Evolutionary conservation across 2,888 invertebrate genomes (phyloP).

Genomic region (Drosophila demipolita): DNA sequence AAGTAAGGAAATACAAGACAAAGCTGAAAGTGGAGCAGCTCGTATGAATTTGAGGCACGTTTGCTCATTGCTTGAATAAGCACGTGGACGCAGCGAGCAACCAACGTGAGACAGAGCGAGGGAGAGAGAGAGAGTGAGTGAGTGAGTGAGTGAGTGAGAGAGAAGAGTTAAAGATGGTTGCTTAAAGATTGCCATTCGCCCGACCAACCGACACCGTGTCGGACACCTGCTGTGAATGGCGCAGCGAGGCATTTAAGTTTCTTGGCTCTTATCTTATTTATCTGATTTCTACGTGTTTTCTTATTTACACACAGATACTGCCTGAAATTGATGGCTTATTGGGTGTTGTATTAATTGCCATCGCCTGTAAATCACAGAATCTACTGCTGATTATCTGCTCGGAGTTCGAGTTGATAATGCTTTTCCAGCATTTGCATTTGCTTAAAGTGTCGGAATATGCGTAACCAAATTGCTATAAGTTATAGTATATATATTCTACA

Average conservation of each 20-base stretch:
- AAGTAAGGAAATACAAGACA: not conserved
- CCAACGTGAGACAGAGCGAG: not conserved
- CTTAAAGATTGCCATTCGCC: slow-evolving; percentile 19
- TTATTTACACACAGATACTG: not conserved
- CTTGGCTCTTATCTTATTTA: slow-evolving; percentile 59
- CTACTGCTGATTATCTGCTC: not conserved
- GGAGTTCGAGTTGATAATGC: not conserved
- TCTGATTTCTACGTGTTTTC: slow-evolving; percentile 24
- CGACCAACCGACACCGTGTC: not conserved
- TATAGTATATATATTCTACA: not conserved
- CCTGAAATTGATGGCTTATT: slow-evolving; percentile 7
- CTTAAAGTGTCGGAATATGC: not conserved
- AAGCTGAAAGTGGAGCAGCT: slow-evolving; percentile 17
- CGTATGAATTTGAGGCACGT: slow-evolving; percentile 56
- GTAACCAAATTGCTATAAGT: not conserved
- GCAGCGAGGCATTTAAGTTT: slow-evolving; percentile 57
- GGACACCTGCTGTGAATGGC: slow-evolving; percentile 57
- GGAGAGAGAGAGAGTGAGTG: not conserved
- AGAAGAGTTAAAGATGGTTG: slow-evolving; percentile 7
- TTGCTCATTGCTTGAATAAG: slow-evolving; percentile 49
- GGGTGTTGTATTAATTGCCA: slow-evolving; percentile 5
- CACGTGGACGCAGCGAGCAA: slow-evolving; percentile 11
- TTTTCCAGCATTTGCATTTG: not conserved
- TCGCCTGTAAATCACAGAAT: not conserved
- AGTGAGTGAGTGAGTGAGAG: not conserved